Percentiles rank a stretch among this genome's conserved stretches.
Evolutionary conservation across 2,113 vertebrate genomes (phyloP).

Genomic region (Vidua macroura): DNA sequence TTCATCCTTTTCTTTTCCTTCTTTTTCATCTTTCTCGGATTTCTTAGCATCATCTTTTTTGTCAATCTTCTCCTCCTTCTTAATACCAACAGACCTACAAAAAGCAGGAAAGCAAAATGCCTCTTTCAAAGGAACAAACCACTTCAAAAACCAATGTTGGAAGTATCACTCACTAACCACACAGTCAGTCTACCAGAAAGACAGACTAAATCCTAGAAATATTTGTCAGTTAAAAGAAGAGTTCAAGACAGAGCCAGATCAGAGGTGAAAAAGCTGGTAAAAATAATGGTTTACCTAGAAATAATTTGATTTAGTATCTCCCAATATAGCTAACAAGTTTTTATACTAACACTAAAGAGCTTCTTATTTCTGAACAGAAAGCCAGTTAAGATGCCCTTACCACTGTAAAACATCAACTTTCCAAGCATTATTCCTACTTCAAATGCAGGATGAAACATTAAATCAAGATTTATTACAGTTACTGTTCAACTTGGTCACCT

Average conservation of each 20-base stretch:
- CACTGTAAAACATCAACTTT: not conserved
- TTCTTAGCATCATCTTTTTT: slow-evolving; percentile 76
- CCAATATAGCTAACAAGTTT: not conserved
- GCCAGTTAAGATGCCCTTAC: not conserved
- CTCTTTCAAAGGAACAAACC: not conserved
- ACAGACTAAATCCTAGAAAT: not conserved
- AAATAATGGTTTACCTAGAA: not conserved
- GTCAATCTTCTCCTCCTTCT: slow-evolving; percentile 84
- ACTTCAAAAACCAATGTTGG: not conserved
- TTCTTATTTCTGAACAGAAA: not conserved
- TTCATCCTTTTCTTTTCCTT: slow-evolving; percentile 71
- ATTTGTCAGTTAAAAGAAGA: not conserved
- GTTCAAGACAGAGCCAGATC: not conserved
- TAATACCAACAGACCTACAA: slow-evolving; percentile 57
- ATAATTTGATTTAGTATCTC: not conserved
- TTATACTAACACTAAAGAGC: not conserved
- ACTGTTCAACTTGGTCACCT: not conserved
- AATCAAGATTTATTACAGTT: not conserved
- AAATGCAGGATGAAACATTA: not conserved
- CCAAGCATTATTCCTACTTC: not conserved
- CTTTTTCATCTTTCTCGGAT: slow-evolving; percentile 75
- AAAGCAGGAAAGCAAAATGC: not conserved
- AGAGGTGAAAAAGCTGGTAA: fast-evolving
- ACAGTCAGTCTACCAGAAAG: not conserved
- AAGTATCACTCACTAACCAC: not conserved